Base-by-base conservation (phyloP, 2,888 invertebrate genomes). In the Myopa tessellatipennis region DNA sequence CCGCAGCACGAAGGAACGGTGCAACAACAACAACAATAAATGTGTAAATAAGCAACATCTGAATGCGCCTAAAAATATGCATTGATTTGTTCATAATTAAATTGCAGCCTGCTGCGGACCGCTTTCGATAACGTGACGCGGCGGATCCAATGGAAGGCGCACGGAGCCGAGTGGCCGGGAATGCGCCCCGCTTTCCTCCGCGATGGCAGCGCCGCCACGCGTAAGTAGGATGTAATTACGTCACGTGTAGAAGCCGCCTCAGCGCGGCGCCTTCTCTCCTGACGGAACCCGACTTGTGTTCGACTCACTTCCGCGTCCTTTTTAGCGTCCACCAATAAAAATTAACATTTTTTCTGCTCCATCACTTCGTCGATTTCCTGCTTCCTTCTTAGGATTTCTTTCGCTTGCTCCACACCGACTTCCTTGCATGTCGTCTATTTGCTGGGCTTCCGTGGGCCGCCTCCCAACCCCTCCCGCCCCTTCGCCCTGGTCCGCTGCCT, bases 341-440 rank as follows among this genome's bases (percentile, higher is more conserved):
- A 65, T 74, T 74, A 4, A 4, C 16, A 34, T 61, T 67, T 69
- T 74, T 52, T 74, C 58, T 74, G 34, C 36, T 67, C 18, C 16
- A 50, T 61, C 76, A 38, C 45, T 65, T 76, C 60, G 63, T 76
- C 63, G 52, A 63, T 76, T 71, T 76, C 76, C 76, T 71, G 71
- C 55, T 71, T 75, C 75, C 75, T 74, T 75, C 60, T 68, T 68
- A 68, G 50, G 18, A 45, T 75, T 60, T 60, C 60, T 60, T 68
- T 18, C 58, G 10, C n/a, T 52, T 60, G 8, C 60, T 36, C 7
- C 18, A 60, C 55, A n/a, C 61, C 18, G 18, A 8, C 34, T 26
- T 61, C 61, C 6, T 26, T 55, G 55, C 55, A n/a, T 3, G 1
- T 55, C 55, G 8, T 4, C 55, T n/a, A 6, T 3, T n/a, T 55